Conservation (phyloP, 1,140 invertebrate species). For the Ceratina calcarata region DNA sequence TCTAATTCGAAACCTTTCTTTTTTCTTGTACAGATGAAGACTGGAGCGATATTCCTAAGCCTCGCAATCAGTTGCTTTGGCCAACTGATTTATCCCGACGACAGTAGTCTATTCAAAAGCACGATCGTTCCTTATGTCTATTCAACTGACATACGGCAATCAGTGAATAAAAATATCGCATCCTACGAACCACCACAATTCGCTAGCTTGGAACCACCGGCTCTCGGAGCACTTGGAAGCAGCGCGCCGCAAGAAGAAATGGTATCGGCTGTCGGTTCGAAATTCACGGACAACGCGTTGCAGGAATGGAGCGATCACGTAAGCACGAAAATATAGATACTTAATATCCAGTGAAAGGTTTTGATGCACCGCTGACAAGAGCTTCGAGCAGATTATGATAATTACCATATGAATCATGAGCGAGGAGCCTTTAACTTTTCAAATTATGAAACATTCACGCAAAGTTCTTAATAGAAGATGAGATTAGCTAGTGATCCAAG, state of each 20-base stretch:
- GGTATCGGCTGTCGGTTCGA: background rate
- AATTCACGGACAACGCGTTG: background rate
- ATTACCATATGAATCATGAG: background rate
- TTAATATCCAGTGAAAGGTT: background rate
- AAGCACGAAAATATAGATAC: slow-evolving; percentile 44
- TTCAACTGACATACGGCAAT: background rate
- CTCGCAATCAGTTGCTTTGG: slow-evolving; percentile 32
- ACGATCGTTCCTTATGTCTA: background rate
- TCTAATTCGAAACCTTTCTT: too few relatives aligned
- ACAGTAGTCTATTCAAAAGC: slow-evolving; percentile 37
- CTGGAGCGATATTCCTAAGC: slow-evolving; percentile 43
- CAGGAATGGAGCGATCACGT: slow-evolving; percentile 69
- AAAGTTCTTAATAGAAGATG: background rate
- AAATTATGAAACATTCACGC: slow-evolving; percentile 2
- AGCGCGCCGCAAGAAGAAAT: background rate
- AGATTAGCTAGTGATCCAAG: background rate
- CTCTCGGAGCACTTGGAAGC: background rate
- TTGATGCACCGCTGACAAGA: background rate
- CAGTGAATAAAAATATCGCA: background rate
- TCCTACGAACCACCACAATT: background rate
- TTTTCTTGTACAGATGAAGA: background rate
- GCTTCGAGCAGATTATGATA: background rate
- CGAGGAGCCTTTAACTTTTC: background rate
- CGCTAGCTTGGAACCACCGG: background rate
- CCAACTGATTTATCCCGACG: slow-evolving; percentile 71